Evolutionary conservation across 2,888 invertebrate species (phyloP), one percentile per base, ranked within the genome.

Genomic region (Cerastoderma edule): DNA sequence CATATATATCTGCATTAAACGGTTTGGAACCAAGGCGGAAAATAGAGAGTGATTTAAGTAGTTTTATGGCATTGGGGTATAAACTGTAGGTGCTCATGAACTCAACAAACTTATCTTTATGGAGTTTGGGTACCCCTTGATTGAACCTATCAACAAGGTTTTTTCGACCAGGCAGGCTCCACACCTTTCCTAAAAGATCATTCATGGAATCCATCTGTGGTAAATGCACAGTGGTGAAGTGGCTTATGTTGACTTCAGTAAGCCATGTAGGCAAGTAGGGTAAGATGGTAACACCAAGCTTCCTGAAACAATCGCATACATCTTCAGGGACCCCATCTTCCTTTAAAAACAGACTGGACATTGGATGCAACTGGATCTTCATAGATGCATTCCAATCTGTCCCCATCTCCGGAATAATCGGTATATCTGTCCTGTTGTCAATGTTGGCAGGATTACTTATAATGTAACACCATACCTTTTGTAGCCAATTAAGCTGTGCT

Each of bases 191-290:
- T n/a, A n/a, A n/a, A n/a, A n/a, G n/a, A n/a, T n/a, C n/a, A n/a
- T n/a, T n/a, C n/a, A n/a, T 24, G 24, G 48, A 48, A 16, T 48
- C 48, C 48, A 5, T 48, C 48, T n/a, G n/a, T 16, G 48, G 48
- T 16, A 16, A 48, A 8, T 48, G 5, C 3, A 48, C 16, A 48
- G n/a, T n/a, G n/a, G n/a, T n/a, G n/a, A 22, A 48, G 5, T 48
- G 6, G 5, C 24, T n/a, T 22, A 48, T 16, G 4, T 48, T 24
- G 24, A 4, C 16, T 8, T 50, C 33, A 6, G 48, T 6, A 24
- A 66, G 33, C 66, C 66, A 66, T 4, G 48, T 3, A 50, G 66
- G 66, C 6, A 66, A 32, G 16, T 48, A 33, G 33, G 48, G 32
- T 33, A 66, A 22, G 33, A 66, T 24, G 5, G 8, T 27, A n/a